A percentile compares a stretch with the other conserved stretches of the same genome.
Conservation (phyloP, 2,113 vertebrate genomes). For the Indicator maculatus region DNA sequence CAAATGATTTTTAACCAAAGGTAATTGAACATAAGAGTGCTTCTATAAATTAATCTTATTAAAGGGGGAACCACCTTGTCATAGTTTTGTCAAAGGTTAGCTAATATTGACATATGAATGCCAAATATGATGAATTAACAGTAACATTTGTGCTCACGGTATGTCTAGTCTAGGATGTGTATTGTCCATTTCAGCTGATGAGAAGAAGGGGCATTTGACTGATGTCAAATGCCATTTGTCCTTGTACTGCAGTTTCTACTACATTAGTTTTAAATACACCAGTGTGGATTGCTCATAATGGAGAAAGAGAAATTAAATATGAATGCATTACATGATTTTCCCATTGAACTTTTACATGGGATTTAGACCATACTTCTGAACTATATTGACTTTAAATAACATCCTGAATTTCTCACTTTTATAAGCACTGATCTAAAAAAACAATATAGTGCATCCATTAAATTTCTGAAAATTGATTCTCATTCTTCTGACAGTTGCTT, state of each 20-base stretch:
- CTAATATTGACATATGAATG: background rate
- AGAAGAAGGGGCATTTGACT: background rate
- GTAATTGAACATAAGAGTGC: background rate
- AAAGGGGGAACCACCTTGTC: background rate
- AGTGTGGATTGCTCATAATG: conserved; percentile 36
- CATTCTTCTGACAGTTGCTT: conserved; percentile 41
- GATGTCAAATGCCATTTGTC: conserved; percentile 30
- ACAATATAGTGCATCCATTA: conserved; percentile 24
- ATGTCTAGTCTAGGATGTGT: background rate
- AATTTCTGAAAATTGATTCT: conserved; percentile 45
- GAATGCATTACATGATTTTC: conserved; percentile 57
- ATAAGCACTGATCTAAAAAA: conserved; percentile 37
- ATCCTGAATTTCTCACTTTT: conserved; percentile 37
- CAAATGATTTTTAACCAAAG: background rate
- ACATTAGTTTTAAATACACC: conserved; percentile 47
- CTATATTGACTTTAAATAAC: conserved; percentile 43
- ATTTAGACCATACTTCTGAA: conserved; percentile 26
- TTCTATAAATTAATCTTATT: background rate
- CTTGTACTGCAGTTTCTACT: conserved; percentile 45
- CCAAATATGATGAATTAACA: background rate
- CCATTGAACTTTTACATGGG: conserved; percentile 47
- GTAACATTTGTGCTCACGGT: background rate
- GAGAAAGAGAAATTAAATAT: conserved; percentile 67
- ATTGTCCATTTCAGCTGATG: background rate
- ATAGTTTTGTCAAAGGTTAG: background rate